Evolutionary conservation across 1,140 invertebrate species (phyloP).

Genomic region (Zaprionus davidi): DNA sequence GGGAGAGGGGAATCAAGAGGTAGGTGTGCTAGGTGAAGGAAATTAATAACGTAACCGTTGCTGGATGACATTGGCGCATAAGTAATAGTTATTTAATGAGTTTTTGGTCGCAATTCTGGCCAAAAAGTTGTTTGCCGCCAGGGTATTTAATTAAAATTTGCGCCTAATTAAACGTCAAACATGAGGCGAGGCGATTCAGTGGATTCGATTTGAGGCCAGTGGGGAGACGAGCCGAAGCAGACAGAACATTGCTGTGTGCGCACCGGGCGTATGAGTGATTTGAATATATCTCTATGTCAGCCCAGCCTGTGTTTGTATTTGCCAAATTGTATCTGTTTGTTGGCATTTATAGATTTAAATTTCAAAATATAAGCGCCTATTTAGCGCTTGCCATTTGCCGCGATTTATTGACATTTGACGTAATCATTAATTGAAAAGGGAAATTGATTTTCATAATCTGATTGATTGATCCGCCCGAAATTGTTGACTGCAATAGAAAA

Average conservation of each 20-base stretch:
- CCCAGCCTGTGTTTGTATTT: slow-evolving; percentile 6
- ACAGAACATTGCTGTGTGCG: slow-evolving; percentile 47
- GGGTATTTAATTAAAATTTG: slow-evolving; percentile 78
- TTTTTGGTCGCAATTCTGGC: slow-evolving; percentile 53
- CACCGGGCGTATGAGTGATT: slow-evolving; percentile 70
- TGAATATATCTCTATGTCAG: slow-evolving; percentile 23
- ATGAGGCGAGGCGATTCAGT: slow-evolving; percentile 20
- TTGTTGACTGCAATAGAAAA: background rate
- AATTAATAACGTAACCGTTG: slow-evolving; percentile 69
- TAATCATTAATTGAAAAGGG: slow-evolving; percentile 60
- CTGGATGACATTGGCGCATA: slow-evolving; percentile 56
- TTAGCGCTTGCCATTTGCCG: slow-evolving; percentile 29
- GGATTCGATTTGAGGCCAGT: background rate
- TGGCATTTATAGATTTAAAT: slow-evolving; percentile 6
- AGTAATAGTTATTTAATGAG: slow-evolving; percentile 80
- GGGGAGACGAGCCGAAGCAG: slow-evolving; percentile 21
- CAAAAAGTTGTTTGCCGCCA: slow-evolving; percentile 63
- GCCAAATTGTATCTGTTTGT: slow-evolving; percentile 6
- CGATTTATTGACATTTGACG: slow-evolving; percentile 40
- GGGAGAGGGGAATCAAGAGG: background rate
- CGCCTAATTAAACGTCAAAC: slow-evolving; percentile 75
- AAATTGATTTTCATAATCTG: slow-evolving; percentile 40
- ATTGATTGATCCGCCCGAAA: slow-evolving; percentile 44
- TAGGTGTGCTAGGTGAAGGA: slow-evolving; percentile 12
- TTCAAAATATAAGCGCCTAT: slow-evolving; percentile 27